phyloP scores from a whole-genome alignment of 2,888 invertebrate genomes.

The Xestobium rufovillosum region DNA sequence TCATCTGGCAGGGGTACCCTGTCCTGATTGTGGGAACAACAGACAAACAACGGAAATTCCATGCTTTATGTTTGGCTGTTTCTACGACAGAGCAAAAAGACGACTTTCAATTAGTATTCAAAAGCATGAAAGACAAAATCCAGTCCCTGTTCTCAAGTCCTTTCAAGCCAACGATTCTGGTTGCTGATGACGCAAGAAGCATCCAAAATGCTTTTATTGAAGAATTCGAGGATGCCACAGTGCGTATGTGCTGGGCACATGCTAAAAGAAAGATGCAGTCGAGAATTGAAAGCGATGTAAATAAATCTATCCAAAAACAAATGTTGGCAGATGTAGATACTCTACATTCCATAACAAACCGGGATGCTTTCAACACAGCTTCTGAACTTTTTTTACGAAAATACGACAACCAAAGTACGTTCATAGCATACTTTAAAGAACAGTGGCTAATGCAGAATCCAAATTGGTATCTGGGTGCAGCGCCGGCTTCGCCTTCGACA shows the following conservation, averaged over 20 bases:
- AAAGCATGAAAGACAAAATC: slow-evolving; percentile 20
- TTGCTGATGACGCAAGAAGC: slow-evolving; percentile 21
- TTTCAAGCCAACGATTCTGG: slow-evolving; percentile 20
- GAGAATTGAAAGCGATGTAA: slow-evolving; percentile 16
- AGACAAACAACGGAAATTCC: slow-evolving; percentile 21
- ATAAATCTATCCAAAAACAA: slow-evolving; percentile 7
- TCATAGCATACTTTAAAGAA: slow-evolving; percentile 13
- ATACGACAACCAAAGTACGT: slow-evolving; percentile 14
- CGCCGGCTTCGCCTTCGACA: slow-evolving; percentile 7
- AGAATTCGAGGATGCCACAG: slow-evolving; percentile 19
- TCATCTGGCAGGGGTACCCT: too few relatives aligned
- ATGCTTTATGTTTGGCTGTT: slow-evolving; percentile 20
- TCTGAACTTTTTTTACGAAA: slow-evolving; percentile 24
- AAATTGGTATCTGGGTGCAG: slow-evolving; percentile 12
- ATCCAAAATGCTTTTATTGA: too few relatives aligned
- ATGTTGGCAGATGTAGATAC: slow-evolving; percentile 22
- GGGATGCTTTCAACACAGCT: slow-evolving; percentile 24
- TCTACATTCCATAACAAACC: slow-evolving; percentile 21
- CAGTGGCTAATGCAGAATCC: slow-evolving; percentile 14
- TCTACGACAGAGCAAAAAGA: slow-evolving; percentile 20
- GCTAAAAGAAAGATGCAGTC: slow-evolving; percentile 25
- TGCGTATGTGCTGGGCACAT: slow-evolving; percentile 26
- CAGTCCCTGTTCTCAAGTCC: slow-evolving; percentile 17
- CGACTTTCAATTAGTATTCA: slow-evolving; percentile 21
- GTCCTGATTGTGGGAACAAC: too few relatives aligned